Conservation (phyloP, 92 coral and sea anemone species). For the Metridium senile region DNA sequence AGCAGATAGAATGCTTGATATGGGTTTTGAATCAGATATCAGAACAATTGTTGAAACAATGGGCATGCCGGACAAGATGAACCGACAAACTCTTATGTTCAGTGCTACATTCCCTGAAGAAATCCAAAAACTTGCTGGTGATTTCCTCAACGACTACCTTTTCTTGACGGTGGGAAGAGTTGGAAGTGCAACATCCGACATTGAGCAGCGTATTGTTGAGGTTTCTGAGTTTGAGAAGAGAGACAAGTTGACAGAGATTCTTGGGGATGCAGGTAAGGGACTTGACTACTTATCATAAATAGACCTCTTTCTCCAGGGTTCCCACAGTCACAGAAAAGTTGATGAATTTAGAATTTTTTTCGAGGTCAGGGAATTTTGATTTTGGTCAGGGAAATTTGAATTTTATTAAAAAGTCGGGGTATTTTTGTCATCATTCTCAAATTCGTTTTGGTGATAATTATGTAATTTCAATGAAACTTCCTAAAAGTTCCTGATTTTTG, state of each 20-base stretch:
- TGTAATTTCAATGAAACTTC: too few relatives aligned
- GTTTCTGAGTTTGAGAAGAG: slow-evolving; percentile 92
- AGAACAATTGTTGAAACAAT: slow-evolving; percentile 70
- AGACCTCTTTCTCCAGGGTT: too few relatives aligned
- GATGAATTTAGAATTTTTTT: too few relatives aligned
- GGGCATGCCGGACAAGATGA: slow-evolving; percentile 85
- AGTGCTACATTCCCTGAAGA: slow-evolving; percentile 98
- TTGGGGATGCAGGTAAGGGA: slow-evolving; percentile 79
- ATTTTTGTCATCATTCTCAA: too few relatives aligned
- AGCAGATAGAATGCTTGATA: slow-evolving; percentile 97
- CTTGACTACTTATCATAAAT: not conserved
- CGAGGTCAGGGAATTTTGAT: too few relatives aligned
- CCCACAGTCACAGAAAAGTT: too few relatives aligned
- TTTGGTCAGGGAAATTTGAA: too few relatives aligned
- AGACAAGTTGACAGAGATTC: slow-evolving; percentile 83
- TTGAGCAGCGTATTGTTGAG: slow-evolving; percentile 85
- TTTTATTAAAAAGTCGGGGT: too few relatives aligned
- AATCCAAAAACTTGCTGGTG: slow-evolving; percentile 88
- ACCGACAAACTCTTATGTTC: slow-evolving; percentile 94
- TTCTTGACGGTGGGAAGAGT: slow-evolving; percentile 98
- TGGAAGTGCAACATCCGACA: slow-evolving; percentile 97
- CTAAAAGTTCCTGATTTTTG: too few relatives aligned
- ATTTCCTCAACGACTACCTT: slow-evolving; percentile 88
- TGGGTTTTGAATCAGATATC: slow-evolving; percentile 91
- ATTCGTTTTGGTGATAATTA: too few relatives aligned